Evolutionary conservation across 2,888 invertebrate species (phyloP).

Genomic region (Euplagia quadripunctaria): DNA sequence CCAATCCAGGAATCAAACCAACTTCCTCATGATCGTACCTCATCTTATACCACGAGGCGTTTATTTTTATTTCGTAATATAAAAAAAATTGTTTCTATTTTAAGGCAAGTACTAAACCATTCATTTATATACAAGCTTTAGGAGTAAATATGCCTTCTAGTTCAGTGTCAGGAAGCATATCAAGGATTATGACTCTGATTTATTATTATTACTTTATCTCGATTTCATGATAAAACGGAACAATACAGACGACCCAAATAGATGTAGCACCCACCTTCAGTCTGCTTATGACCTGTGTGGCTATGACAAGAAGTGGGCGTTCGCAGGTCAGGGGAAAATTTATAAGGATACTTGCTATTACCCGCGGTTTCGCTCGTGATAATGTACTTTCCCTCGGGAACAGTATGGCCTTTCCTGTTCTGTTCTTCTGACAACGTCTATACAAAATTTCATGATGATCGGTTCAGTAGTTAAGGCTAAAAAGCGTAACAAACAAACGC

Average conservation of each 20-base stretch:
- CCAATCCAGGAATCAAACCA: neutral
- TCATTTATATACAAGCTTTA: no score
- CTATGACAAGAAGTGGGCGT: conserved; percentile 22
- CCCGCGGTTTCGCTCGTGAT: neutral
- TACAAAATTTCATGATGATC: no score
- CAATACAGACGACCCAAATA: conserved; percentile 18
- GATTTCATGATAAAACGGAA: conserved; percentile 15
- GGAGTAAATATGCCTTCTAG: neutral
- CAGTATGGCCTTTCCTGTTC: no score
- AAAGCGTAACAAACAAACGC: no score
- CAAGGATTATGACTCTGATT: conserved; percentile 7
- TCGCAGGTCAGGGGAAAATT: conserved; percentile 18
- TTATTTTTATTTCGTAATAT: no score
- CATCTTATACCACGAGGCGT: no score
- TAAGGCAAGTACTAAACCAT: neutral
- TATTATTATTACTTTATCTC: conserved; percentile 23
- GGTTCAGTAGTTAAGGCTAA: no score
- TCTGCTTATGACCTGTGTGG: conserved; percentile 22
- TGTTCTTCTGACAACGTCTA: no score
- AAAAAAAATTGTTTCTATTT: neutral
- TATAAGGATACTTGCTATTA: conserved; percentile 8
- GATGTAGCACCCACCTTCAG: conserved; percentile 13
- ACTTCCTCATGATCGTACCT: no score
- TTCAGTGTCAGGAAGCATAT: neutral
- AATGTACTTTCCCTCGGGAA: neutral